Evolutionary conservation across 2,797 vertebrate genomes (phyloP).

Genomic region (Phrynocephalus vlangalii): DNA sequence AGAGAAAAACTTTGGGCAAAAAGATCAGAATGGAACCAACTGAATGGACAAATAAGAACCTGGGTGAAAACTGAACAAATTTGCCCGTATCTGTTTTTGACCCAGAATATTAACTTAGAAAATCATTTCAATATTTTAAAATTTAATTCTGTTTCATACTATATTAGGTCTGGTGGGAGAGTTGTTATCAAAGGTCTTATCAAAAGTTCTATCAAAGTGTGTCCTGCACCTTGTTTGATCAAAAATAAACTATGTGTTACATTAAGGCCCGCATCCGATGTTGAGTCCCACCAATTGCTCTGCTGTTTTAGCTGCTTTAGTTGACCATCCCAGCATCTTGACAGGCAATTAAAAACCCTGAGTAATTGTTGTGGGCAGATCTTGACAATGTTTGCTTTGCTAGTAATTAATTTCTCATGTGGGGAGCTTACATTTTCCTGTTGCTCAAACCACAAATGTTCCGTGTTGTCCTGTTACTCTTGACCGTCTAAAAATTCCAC

Average conservation of each 20-base stretch:
- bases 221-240: not conserved
- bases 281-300: not conserved
- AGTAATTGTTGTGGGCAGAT: not conserved
- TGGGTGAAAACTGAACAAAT: not conserved
- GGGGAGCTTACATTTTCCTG: not conserved
- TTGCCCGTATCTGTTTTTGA: not conserved
- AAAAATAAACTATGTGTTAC: not conserved
- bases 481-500: too few relatives aligned
- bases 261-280: not conserved
- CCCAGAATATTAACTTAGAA: not conserved
- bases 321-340: not conserved
- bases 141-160: not conserved
- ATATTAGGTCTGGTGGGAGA: not conserved
- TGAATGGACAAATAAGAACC: not conserved
- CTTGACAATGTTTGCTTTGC: not conserved
- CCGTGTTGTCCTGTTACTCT: not conserved
- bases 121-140: not conserved
- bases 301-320: not conserved
- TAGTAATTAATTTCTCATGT: not conserved
- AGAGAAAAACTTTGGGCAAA: too few relatives aligned
- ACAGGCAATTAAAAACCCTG: too few relatives aligned
- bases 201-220: not conserved
- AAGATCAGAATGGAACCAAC: not conserved
- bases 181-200: not conserved
- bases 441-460: not conserved